Evolutionary conservation across 2,113 vertebrate species (phyloP).

Genomic region (Dendrocopos noguchii): DNA sequence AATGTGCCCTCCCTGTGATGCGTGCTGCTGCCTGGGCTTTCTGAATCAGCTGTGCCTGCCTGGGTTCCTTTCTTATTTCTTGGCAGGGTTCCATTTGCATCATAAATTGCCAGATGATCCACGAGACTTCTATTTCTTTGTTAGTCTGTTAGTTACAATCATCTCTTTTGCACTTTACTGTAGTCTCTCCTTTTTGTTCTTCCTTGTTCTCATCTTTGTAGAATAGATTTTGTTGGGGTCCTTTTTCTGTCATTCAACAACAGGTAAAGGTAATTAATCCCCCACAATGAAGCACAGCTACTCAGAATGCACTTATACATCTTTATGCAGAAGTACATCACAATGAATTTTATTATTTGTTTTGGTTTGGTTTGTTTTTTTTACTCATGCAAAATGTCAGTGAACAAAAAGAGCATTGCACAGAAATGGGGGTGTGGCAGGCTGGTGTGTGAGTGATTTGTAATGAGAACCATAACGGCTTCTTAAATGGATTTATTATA

Average conservation of each 20-base stretch:
- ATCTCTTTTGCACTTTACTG: neutral
- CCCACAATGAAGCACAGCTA: neutral
- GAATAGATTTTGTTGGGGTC: neutral
- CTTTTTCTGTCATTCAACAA: neutral
- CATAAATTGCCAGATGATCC: neutral
- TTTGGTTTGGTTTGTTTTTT: neutral
- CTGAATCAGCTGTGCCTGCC: neutral
- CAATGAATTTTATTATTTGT: neutral
- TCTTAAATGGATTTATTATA: neutral
- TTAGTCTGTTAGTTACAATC: neutral
- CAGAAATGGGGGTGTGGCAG: neutral
- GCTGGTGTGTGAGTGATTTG: neutral
- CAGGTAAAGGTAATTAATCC: neutral
- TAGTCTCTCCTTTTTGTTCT: neutral
- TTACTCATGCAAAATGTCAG: neutral
- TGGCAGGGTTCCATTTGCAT: neutral
- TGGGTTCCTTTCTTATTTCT: neutral
- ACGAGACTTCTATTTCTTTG: neutral
- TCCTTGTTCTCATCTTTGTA: neutral
- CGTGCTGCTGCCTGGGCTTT: neutral
- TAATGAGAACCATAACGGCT: neutral
- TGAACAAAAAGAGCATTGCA: neutral
- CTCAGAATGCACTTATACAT: neutral
- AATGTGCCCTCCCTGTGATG: rapidly evolving
- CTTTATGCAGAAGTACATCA: neutral